Base-by-base conservation (phyloP, 2,797 vertebrate genomes). In the Gila robusta region DNA sequence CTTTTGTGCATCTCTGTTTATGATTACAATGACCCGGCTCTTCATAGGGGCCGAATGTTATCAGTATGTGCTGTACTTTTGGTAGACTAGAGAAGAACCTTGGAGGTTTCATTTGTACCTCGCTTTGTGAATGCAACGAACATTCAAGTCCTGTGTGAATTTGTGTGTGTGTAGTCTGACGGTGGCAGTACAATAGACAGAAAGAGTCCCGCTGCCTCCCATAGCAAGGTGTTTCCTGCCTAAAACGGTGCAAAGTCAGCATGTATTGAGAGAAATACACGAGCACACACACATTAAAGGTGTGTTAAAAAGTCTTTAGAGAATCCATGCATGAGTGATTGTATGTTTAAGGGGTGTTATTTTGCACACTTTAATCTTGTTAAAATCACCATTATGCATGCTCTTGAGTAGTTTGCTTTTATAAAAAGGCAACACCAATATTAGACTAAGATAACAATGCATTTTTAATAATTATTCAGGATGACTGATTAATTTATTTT, bases 171-270 rank as follows among this genome's bases (percentile, higher is more conserved):
- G 14, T 69, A 21, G 54, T 81, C 66, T 62, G 66, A 47, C 8
- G 59, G 26, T 79, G 39, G 39, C 14, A 81, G 66, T 41, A 81
- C 78, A 81, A 81, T 86, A 7, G 76, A 59, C 76, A 64, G 81
- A 79, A 81, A 81, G 70, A 69, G 91, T 86, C 86, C 87, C 35
- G n/a, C 91, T 88, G 88, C 89, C 88, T 90, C 76, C 86, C 71
- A 59, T 85, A 91, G 81, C 94, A 95, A 94, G 94, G 94, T 95
- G 94, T 92, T 95, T 94, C 95, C 95, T 95, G 93, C 92, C 91
- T 90, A 89, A 83, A 78, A 44, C 56, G 86, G 88, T 89, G 91
- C 91, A 90, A 88, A 81, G 86, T 92, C 90, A 86, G 91, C 91
- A 89, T 85, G 87, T 71, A 78, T 80, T 76, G 81, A 73, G 52